Percentiles rank a stretch among this genome's conserved stretches.
These are phyloP conservation scores for Lasiurus borealis DNA, from an alignment of 2,113 vertebrate genomes.

Conservation along the genomic window DNA sequence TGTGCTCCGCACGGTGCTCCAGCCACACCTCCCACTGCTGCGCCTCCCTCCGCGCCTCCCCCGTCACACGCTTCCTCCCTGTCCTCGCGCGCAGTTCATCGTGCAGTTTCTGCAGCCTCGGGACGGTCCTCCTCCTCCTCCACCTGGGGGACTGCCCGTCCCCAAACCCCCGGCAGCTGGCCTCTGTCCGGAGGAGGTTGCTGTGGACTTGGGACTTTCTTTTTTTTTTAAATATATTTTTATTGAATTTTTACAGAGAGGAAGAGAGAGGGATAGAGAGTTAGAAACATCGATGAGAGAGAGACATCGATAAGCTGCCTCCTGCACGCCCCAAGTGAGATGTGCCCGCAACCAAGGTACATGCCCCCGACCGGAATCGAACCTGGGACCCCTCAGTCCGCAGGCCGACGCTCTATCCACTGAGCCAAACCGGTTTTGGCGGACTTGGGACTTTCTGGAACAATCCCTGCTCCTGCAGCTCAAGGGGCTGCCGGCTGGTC, in stretches of 20 bases:
- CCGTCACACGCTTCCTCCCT: background rate
- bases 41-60: background rate
- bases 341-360: too few relatives aligned
- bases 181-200: background rate
- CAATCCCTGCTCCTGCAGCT: background rate
- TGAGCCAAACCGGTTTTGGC: too few relatives aligned
- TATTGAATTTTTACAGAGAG: too few relatives aligned
- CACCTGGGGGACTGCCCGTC: fast-evolving
- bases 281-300: too few relatives aligned
- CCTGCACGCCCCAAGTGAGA: too few relatives aligned
- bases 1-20: background rate
- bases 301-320: too few relatives aligned
- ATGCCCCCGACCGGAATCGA: too few relatives aligned
- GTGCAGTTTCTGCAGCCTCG: background rate
- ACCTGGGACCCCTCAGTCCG: too few relatives aligned
- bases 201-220: background rate
- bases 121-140: too few relatives aligned
- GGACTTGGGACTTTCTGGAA: background rate
- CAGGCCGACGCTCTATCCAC: too few relatives aligned
- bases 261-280: too few relatives aligned
- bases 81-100: background rate
- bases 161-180: background rate
- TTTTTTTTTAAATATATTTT: too few relatives aligned
- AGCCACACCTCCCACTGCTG: constrained; percentile 63
- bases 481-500: background rate